Evolutionary conservation across 2,113 vertebrate species (phyloP), one percentile per base, ranked within the genome.

Genomic region (Alaudala cheleensis): DNA sequence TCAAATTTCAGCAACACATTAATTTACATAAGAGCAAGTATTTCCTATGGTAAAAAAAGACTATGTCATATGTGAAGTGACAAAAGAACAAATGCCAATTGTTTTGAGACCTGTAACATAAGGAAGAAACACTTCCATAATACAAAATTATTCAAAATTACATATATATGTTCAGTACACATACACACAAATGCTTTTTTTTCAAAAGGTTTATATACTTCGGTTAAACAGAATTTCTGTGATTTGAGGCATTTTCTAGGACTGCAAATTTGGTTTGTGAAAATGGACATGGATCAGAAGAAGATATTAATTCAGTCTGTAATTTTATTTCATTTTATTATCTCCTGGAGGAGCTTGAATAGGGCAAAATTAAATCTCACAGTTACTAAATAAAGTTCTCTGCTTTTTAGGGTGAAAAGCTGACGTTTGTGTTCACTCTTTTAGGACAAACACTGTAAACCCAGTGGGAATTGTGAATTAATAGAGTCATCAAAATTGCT

Each of bases 391-490:
- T 47, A 66, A 58, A 58, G 13, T 67, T 47, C 31, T 81, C 26
- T 58, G 31, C 25, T 88, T 92, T 95, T 67, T 49, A 84, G 47
- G 8, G 20, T 84, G 67, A 95, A 95, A 95, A 88, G 44, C 5
- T 92, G n/a, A 12, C 7, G 1, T 26, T 45, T 57, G n/a, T 51
- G 28, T 56, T 70, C 56, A 61, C 24, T 37, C 19, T 77, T 69
- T 45, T 13, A 83, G 34, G 42, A 60, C 19, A 87, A 84, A 51
- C 22, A 45, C 23, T 39, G 10, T 37, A 92, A 85, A 17, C 18
- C 2, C 2, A 5, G 12, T 31, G 21, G n/a, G 21, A 94, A 86
- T 1, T 73, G 31, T 51, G 16, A 90, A 76, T 40, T 10, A 53
- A 74, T 7, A 66, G 3, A 5, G 18, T 69, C 11, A 83, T 56